phyloP scores from a whole-genome alignment of 2,888 invertebrate species.

The Rhamphomyia laevipes region DNA sequence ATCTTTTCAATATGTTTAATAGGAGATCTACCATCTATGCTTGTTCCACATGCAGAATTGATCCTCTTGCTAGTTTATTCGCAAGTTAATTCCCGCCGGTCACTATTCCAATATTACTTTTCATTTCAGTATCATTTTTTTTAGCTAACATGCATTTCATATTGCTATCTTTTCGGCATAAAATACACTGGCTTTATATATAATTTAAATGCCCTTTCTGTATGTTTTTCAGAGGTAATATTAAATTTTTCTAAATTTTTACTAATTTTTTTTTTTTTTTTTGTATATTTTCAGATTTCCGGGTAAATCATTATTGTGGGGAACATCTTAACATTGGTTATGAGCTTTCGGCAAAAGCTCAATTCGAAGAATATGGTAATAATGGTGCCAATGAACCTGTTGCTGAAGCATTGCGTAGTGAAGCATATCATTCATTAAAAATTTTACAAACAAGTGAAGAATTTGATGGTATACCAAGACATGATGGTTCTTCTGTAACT shows the following conservation, averaged over 20 bases:
- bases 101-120: too few species aligned
- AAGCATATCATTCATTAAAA: conserved; percentile 21
- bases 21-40: too few species aligned
- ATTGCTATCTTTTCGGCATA: too few species aligned
- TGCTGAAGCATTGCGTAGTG: conserved; percentile 18
- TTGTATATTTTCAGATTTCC: conserved; percentile 37
- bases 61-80: too few species aligned
- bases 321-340: conserved; percentile 39
- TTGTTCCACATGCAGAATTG: too few species aligned
- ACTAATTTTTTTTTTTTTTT: background rate
- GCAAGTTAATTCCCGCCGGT: too few species aligned
- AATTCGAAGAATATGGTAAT: conserved; percentile 8
- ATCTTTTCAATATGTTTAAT: too few species aligned
- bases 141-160: too few species aligned
- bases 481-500: background rate
- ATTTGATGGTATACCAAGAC: conserved; percentile 7
- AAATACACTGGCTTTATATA: too few species aligned
- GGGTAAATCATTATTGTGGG: conserved; percentile 45
- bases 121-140: too few species aligned
- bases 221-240: background rate
- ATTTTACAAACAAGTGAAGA: conserved; percentile 18
- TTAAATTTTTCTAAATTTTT: too few species aligned
- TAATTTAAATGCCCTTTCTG: background rate
- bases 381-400: conserved; percentile 14
- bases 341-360: conserved; percentile 31